phyloP scores from a whole-genome alignment of 2,113 vertebrate genomes.

The Diadophis punctatus region DNA sequence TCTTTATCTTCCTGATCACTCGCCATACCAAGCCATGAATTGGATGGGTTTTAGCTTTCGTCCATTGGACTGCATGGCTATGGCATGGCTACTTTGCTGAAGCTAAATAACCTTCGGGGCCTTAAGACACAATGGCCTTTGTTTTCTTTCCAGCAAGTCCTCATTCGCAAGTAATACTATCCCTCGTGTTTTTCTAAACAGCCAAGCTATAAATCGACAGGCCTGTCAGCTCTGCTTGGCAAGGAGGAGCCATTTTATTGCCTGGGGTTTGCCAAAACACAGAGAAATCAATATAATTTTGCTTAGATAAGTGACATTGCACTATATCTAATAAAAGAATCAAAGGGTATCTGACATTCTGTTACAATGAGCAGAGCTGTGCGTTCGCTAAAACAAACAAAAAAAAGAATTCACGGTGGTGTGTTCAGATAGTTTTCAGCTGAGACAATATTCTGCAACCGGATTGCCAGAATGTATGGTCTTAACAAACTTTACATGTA shows the following conservation, averaged over 20 bases:
- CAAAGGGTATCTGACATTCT: neutral
- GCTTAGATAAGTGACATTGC: neutral
- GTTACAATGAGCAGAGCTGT: neutral
- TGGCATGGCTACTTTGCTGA: neutral
- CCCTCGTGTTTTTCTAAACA: neutral
- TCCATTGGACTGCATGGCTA: neutral
- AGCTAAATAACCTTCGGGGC: neutral
- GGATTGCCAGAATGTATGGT: neutral
- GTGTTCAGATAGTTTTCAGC: neutral
- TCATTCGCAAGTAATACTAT: neutral
- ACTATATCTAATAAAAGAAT: neutral
- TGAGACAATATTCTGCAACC: neutral
- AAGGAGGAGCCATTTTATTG: neutral
- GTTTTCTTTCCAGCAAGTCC: neutral
- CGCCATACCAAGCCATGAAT: neutral
- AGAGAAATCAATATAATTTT: neutral
- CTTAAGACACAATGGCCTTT: neutral
- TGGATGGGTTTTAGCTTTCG: neutral
- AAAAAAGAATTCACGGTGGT: neutral
- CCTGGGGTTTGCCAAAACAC: conserved; percentile 20
- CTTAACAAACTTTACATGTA: neutral
- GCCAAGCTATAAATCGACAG: neutral
- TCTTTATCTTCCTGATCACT: neutral
- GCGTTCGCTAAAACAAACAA: neutral
- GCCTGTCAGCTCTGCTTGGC: neutral